phyloP scores from a whole-genome alignment of 2,113 vertebrate species.

The Delphinus delphis region DNA sequence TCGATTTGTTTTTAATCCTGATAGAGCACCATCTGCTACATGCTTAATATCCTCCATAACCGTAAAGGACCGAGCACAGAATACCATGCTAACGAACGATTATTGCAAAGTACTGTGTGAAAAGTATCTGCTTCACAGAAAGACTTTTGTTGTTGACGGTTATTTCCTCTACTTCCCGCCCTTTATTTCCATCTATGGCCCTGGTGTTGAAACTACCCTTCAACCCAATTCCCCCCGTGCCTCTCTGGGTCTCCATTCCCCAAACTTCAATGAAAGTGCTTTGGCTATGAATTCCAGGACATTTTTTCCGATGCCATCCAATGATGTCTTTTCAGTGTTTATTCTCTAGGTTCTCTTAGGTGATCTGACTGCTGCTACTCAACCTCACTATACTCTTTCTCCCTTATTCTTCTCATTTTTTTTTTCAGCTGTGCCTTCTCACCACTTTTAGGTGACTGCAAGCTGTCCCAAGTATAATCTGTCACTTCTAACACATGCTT shows the following conservation, averaged over 20 bases:
- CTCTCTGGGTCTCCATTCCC: not conserved
- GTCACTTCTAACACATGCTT: not conserved
- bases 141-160: not conserved
- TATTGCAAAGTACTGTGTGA: not conserved
- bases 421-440: not conserved
- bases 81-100: not conserved
- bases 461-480: not conserved
- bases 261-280: not conserved
- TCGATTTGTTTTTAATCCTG: not conserved
- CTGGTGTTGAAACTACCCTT: not conserved
- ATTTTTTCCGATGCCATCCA: not conserved
- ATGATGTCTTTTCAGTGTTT: not conserved
- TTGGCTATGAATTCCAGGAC: not conserved
- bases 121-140: not conserved
- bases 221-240: not conserved
- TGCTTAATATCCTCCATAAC: not conserved
- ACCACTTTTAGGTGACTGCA: not conserved
- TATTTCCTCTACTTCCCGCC: not conserved
- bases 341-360: not conserved
- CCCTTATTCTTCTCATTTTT: not conserved
- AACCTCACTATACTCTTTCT: not conserved
- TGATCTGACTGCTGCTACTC: not conserved
- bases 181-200: not conserved
- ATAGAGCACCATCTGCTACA: not conserved
- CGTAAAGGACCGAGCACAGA: accelerated